A percentile compares a stretch with the other conserved stretches of the same genome.
Conservation (phyloP, 2,113 vertebrate species). For the Aviceda subcristata region DNA sequence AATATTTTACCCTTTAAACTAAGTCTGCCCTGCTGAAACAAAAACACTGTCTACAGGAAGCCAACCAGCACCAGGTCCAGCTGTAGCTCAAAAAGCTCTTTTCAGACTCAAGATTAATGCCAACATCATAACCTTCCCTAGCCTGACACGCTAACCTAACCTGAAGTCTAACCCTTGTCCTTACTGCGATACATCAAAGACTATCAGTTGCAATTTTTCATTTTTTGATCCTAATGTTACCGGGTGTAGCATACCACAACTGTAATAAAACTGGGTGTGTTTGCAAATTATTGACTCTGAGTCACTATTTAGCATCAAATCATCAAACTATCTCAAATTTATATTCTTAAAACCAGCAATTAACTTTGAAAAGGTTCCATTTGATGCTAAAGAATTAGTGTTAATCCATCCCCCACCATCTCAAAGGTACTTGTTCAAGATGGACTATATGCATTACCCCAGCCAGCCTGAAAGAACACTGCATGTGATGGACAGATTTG, state of each 20-base stretch:
- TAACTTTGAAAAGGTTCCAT: not conserved
- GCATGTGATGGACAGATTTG: conserved; percentile 86
- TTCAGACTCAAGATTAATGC: not conserved
- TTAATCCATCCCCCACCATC: not conserved
- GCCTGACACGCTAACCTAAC: not conserved
- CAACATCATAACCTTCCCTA: not conserved
- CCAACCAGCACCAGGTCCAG: not conserved
- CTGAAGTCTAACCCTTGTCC: not conserved
- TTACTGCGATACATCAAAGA: not conserved
- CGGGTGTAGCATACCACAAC: not conserved
- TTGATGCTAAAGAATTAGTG: not conserved
- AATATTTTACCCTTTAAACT: not conserved
- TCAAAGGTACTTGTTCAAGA: conserved; percentile 81
- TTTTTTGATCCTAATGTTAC: not conserved
- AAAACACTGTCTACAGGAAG: not conserved
- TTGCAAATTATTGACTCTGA: not conserved
- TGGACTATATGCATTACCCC: conserved; percentile 82
- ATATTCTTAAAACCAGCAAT: not conserved
- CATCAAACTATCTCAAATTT: not conserved
- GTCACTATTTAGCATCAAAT: not conserved
- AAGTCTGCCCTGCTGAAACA: not conserved
- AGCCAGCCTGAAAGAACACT: conserved; percentile 83
- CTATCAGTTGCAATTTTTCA: not conserved
- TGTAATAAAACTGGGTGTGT: not conserved
- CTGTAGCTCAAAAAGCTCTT: not conserved